These are phyloP conservation scores for Eublepharis macularius DNA, from an alignment of 2,113 vertebrate genomes.

Conservation along the genomic window DNA sequence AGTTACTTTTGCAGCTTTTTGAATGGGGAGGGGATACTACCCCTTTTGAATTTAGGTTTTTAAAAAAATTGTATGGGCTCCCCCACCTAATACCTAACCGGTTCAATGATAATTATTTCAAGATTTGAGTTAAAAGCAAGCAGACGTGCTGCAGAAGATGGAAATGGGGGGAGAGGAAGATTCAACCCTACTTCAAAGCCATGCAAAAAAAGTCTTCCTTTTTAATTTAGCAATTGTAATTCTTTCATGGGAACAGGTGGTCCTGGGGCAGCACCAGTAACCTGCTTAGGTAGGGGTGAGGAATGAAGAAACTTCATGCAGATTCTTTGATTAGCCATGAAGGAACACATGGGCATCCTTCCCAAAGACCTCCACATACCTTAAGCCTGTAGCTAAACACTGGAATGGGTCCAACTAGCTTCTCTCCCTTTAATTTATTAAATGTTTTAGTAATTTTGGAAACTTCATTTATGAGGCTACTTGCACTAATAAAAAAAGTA, in stretches of 20 bases:
- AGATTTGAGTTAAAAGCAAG: slow-evolving; percentile 14
- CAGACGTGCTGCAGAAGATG: neutral
- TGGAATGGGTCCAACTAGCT: too few species aligned
- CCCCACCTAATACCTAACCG: neutral
- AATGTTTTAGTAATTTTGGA: too few species aligned
- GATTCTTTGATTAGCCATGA: neutral
- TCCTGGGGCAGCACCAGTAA: too few species aligned
- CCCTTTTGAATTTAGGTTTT: neutral
- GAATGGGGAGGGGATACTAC: neutral
- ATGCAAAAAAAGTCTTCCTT: neutral
- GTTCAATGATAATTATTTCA: slow-evolving; percentile 25
- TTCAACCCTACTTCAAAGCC: neutral
- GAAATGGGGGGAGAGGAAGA: neutral
- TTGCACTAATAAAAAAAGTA: too few species aligned
- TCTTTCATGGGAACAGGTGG: neutral
- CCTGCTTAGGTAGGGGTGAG: too few species aligned
- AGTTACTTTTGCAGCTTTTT: too few species aligned
- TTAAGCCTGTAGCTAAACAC: too few species aligned
- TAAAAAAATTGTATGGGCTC: neutral
- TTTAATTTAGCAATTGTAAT: neutral
- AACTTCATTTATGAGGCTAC: too few species aligned
- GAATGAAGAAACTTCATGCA: too few species aligned
- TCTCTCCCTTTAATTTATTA: too few species aligned
- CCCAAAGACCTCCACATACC: too few species aligned
- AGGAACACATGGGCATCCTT: too few species aligned